A percentile compares a stretch with the other conserved stretches of the same genome.
Conservation (phyloP, 2,113 vertebrate species). For the Trochalopteron elliotii region DNA sequence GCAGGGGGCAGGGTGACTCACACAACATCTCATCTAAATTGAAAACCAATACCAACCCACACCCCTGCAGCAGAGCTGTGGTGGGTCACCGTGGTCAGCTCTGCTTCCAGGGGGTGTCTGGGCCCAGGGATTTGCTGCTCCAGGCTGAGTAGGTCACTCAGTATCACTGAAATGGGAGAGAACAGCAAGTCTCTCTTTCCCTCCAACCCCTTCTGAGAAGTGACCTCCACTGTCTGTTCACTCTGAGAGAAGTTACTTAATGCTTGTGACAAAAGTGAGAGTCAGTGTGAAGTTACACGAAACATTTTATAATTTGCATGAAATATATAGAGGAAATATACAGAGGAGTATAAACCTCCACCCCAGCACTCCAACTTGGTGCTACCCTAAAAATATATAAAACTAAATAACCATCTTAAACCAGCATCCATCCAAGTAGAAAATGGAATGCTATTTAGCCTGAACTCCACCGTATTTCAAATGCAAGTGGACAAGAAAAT, state of each 20-base stretch:
- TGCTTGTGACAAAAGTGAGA: neutral
- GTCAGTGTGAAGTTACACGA: neutral
- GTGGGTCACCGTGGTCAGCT: slow-evolving; percentile 41
- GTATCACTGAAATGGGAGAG: neutral
- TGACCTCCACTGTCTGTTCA: neutral
- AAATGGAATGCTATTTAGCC: neutral
- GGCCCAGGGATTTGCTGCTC: neutral
- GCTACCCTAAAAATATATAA: neutral
- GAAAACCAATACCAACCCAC: slow-evolving; percentile 63
- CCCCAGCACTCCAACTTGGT: neutral
- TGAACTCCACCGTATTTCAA: neutral
- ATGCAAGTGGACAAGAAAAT: neutral
- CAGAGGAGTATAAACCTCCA: neutral
- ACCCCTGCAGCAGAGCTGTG: slow-evolving; percentile 34
- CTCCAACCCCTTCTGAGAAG: neutral
- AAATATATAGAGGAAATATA: neutral
- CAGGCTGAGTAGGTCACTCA: neutral
- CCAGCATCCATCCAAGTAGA: neutral
- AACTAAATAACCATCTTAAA: neutral
- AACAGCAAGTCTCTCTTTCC: neutral
- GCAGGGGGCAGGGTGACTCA: slow-evolving; percentile 55
- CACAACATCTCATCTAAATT: slow-evolving; percentile 62
- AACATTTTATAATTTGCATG: neutral
- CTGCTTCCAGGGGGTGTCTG: slow-evolving; percentile 24
- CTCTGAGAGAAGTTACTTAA: neutral